phyloP scores from a whole-genome alignment of 1,140 invertebrate genomes.

The Lordiphosa stackelbergi region DNA sequence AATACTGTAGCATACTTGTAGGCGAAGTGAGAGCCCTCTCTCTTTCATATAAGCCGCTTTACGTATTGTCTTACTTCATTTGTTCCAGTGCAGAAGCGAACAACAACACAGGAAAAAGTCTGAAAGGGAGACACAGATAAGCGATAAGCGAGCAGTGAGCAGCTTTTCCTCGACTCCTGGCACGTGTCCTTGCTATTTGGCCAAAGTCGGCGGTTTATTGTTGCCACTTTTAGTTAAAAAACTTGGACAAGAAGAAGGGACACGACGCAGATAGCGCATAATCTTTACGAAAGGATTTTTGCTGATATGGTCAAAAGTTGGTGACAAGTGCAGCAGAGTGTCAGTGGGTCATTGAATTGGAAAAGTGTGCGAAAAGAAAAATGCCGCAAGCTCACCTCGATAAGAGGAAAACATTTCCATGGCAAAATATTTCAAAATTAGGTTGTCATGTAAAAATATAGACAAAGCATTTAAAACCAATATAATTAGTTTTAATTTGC shows the following conservation, averaged over 20 bases:
- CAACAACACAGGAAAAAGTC: background rate
- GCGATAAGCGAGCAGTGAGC: conserved; percentile 33
- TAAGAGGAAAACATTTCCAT: no score
- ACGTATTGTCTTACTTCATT: conserved; percentile 37
- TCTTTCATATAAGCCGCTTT: conserved; percentile 41
- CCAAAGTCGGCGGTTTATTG: conserved; percentile 34
- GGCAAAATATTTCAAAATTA: no score
- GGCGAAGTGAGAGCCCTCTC: conserved; percentile 9
- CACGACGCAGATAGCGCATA: background rate
- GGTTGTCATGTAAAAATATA: no score
- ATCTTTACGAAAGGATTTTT: background rate
- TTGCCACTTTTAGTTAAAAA: conserved; percentile 36
- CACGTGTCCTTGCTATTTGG: conserved; percentile 30
- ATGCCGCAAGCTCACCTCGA: no score
- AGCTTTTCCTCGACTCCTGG: conserved; percentile 29
- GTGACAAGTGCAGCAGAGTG: no score
- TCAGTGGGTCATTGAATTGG: no score
- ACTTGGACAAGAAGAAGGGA: background rate
- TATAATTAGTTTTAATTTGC: no score
- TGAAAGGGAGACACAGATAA: background rate
- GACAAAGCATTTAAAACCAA: no score
- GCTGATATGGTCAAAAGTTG: no score
- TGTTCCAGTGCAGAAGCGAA: conserved; percentile 7
- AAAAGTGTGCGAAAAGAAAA: background rate
- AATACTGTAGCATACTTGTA: conserved; percentile 11